Percentiles rank a stretch among this genome's conserved stretches.
Evolutionary conservation across 1,140 invertebrate genomes (phyloP).

Genomic region (Drosophila simulans): DNA sequence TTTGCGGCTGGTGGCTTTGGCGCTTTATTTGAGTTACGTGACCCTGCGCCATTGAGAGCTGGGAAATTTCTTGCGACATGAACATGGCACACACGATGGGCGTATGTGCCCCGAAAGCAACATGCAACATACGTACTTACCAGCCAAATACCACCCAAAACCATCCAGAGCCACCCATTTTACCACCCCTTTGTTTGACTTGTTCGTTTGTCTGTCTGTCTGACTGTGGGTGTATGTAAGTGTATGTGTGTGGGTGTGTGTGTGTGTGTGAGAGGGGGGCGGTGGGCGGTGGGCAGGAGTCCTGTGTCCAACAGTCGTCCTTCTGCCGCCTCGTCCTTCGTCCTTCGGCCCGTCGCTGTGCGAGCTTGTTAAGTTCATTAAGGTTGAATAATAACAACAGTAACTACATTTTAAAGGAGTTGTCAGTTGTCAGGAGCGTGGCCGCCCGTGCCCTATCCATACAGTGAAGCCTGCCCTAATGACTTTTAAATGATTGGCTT

Average conservation of each 20-base stretch:
- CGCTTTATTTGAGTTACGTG: slow-evolving; percentile 81
- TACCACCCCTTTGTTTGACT: slow-evolving; percentile 42
- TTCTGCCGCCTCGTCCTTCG: slow-evolving; percentile 25
- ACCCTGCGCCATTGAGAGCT: slow-evolving; percentile 75
- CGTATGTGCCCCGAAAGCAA: slow-evolving; percentile 38
- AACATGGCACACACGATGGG: slow-evolving; percentile 59
- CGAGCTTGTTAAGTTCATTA: slow-evolving; percentile 81
- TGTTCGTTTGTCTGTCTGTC: slow-evolving; percentile 46
- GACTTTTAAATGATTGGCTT: not conserved
- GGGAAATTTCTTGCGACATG: slow-evolving; percentile 77
- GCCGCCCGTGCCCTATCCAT: slow-evolving; percentile 26
- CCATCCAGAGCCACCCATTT: slow-evolving; percentile 24
- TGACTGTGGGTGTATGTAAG: slow-evolving; percentile 17
- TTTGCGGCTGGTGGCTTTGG: slow-evolving; percentile 52
- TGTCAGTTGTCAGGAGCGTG: slow-evolving; percentile 61
- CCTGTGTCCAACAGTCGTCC: slow-evolving; percentile 53
- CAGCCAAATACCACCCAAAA: slow-evolving; percentile 19
- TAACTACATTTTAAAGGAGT: slow-evolving; percentile 82
- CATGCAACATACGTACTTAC: slow-evolving; percentile 47
- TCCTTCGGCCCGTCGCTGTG: slow-evolving; percentile 38
- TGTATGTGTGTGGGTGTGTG: slow-evolving; percentile 12
- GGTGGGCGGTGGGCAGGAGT: slow-evolving; percentile 16
- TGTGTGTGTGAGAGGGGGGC: slow-evolving; percentile 10
- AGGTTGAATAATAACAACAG: slow-evolving; percentile 82
- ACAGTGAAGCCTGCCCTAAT: slow-evolving; percentile 9